Evolutionary conservation across 2,797 vertebrate species (phyloP).

Genomic region (Harpagifer antarcticus): DNA sequence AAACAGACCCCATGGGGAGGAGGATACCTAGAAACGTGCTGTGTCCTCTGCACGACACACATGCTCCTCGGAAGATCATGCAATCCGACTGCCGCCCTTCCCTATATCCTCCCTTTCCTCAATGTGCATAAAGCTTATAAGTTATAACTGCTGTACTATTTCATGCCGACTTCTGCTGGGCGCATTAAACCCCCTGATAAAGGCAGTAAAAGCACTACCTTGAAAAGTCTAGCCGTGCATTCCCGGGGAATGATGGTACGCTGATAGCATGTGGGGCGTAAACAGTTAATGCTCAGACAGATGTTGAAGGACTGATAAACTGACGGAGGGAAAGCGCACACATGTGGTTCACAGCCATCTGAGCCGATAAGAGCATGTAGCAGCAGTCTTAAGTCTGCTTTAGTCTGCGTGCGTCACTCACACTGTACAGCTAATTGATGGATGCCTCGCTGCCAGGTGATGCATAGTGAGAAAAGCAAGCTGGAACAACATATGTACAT

Average conservation of each 20-base stretch:
- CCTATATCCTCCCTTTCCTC: conserved; percentile 37
- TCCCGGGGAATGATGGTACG: conserved; percentile 59
- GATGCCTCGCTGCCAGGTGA: conserved; percentile 38
- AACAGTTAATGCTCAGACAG: conserved; percentile 72
- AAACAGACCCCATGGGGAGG: conserved; percentile 78
- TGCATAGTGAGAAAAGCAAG: conserved; percentile 31
- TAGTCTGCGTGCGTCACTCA: conserved; percentile 29
- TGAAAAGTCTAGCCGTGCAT: conserved; percentile 50
- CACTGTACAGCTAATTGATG: conserved; percentile 17
- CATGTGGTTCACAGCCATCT: conserved; percentile 67
- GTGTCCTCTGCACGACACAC: conserved; percentile 67
- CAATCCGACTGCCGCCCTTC: conserved; percentile 41
- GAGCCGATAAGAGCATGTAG: conserved; percentile 62
- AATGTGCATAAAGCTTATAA: conserved; percentile 50
- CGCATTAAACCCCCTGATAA: conserved; percentile 42
- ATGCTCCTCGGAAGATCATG: conserved; percentile 63
- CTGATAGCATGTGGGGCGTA: conserved; percentile 59
- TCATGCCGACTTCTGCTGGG: conserved; percentile 38
- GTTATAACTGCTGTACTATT: conserved; percentile 26
- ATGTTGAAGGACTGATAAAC: conserved; percentile 74
- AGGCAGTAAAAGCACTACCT: conserved; percentile 45
- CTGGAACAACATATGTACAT: conserved; percentile 15
- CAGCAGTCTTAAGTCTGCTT: conserved; percentile 33
- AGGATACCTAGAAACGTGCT: conserved; percentile 81
- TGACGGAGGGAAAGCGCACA: conserved; percentile 55